phyloP scores from a whole-genome alignment of 1,140 invertebrate species.

The Paralvinella palmiformis region DNA sequence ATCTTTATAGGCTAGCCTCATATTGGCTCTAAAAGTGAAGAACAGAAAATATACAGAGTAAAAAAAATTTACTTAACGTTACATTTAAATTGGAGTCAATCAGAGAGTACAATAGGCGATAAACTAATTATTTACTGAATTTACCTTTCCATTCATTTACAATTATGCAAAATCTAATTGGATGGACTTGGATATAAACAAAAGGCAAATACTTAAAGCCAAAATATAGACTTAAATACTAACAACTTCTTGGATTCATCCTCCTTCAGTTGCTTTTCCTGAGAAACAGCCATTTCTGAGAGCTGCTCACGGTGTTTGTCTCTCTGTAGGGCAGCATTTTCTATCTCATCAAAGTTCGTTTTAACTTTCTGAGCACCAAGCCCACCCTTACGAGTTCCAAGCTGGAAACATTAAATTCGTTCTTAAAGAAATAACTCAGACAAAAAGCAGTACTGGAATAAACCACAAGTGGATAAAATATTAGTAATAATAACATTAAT shows the following conservation, averaged over 20 bases:
- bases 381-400: conserved; percentile 65
- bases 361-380: conserved; percentile 94
- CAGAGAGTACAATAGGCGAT: too few species aligned
- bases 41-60: not conserved
- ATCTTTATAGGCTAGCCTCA: conserved; percentile 85
- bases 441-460: too few species aligned
- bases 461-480: too few species aligned
- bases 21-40: conserved; percentile 55
- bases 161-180: too few species aligned
- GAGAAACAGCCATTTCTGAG: conserved; percentile 54
- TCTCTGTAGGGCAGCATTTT: conserved; percentile 65
- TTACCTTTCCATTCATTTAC: too few species aligned
- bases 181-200: too few species aligned
- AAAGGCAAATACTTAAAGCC: not conserved
- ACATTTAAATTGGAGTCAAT: too few species aligned
- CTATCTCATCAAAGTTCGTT: conserved; percentile 90
- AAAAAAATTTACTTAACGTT: too few species aligned
- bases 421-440: too few species aligned
- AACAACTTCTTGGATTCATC: conserved; percentile 57
- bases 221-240: conserved; percentile 17
- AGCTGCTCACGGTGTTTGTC: conserved; percentile 69
- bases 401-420: too few species aligned
- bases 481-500: too few species aligned
- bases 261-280: conserved; percentile 52
- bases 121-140: too few species aligned